Evolutionary conservation across 2,113 vertebrate species (phyloP).

Genomic region (Nyctereutes procyonoides): DNA sequence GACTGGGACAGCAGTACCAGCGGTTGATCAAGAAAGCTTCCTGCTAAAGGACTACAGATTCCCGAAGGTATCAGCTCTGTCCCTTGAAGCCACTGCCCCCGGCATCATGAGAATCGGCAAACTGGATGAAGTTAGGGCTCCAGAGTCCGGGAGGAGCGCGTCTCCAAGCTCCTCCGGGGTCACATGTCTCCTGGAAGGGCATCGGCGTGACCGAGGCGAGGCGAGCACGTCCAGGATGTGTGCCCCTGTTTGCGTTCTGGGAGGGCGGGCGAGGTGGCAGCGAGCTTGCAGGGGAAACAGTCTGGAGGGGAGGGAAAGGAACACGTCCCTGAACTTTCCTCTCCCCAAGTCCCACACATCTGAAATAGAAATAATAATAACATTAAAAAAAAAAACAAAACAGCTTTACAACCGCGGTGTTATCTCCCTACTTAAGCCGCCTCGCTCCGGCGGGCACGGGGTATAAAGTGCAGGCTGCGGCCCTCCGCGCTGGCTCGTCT

Average conservation of each 20-base stretch:
- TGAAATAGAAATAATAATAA: conserved; percentile 59
- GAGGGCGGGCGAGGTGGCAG: background rate
- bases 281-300: background rate
- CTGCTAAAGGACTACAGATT: background rate
- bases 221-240: background rate
- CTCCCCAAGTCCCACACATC: conserved; percentile 15
- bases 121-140: background rate
- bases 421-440: conserved; percentile 46
- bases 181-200: conserved; percentile 45
- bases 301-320: background rate
- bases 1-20: background rate
- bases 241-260: background rate
- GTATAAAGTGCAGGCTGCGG: conserved; percentile 57
- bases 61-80: background rate
- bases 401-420: background rate
- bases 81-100: background rate
- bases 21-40: background rate
- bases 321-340: conserved; percentile 53
- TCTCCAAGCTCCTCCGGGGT: background rate
- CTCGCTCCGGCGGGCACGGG: background rate
- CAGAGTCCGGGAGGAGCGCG: background rate
- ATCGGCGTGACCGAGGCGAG: background rate
- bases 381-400: background rate
- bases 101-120: background rate
- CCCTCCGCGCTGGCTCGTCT: background rate